Evolutionary conservation across 2,888 invertebrate genomes (phyloP).

Genomic region (Trichogramma dendrolimi): DNA sequence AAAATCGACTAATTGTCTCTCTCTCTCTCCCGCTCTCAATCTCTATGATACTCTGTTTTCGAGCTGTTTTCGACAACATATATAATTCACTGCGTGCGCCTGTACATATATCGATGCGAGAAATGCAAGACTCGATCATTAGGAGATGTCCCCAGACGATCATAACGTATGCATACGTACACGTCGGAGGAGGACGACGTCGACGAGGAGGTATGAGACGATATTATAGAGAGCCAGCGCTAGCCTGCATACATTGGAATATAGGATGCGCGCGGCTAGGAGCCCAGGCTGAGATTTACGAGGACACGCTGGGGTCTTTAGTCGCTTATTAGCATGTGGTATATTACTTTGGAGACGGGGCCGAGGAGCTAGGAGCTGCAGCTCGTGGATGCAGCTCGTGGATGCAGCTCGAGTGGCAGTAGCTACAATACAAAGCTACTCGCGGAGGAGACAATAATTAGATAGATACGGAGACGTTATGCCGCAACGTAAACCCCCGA

Average conservation of each 20-base stretch:
- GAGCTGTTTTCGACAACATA: no score
- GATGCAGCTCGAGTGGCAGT: no score
- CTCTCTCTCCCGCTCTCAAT: no score
- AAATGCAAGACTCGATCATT: background rate
- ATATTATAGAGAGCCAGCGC: no score
- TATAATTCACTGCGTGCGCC: constrained; percentile 39
- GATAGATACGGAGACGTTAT: constrained; percentile 47
- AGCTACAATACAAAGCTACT: no score
- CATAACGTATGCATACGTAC: background rate
- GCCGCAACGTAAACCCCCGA: background rate
- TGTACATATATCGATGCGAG: background rate
- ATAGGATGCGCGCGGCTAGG: constrained; percentile 32
- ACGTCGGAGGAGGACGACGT: background rate
- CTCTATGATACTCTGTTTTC: no score
- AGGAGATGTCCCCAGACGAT: background rate
- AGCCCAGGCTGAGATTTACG: constrained; percentile 50
- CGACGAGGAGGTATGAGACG: no score
- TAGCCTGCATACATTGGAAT: no score
- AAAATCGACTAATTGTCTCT: background rate
- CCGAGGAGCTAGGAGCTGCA: constrained; percentile 36
- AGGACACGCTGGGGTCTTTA: constrained; percentile 49
- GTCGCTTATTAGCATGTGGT: constrained; percentile 54
- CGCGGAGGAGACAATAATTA: constrained; percentile 46
- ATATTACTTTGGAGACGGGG: constrained; percentile 40
- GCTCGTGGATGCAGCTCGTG: constrained; percentile 39